These are phyloP conservation scores for Muscidifurax raptorellus DNA, from an alignment of 1,140 invertebrate species.

Conservation along the genomic window DNA sequence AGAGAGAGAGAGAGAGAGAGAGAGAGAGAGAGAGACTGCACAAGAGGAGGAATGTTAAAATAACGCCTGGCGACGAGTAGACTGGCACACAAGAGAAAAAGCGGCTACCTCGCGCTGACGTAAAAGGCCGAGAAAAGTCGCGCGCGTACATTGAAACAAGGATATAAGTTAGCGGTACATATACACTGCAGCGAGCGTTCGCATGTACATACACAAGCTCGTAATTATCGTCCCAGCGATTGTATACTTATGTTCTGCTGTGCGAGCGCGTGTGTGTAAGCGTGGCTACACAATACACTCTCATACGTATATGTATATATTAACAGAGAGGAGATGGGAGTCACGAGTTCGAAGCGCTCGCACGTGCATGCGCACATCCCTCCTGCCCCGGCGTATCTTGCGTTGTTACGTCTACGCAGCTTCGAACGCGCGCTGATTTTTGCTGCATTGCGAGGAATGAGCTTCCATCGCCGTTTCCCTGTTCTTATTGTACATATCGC, in stretches of 20 bases:
- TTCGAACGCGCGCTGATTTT: no score
- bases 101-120: background rate
- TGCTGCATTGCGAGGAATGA: no score
- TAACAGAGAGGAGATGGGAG: no score
- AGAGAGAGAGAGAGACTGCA: background rate
- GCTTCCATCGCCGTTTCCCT: no score
- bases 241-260: background rate
- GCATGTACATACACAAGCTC: background rate
- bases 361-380: no score
- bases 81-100: background rate
- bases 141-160: constrained; percentile 18
- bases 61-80: background rate
- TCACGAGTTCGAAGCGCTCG: no score
- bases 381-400: no score
- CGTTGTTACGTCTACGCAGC: no score
- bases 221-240: background rate
- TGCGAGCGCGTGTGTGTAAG: no score
- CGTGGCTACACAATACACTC: no score
- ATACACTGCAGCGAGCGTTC: background rate
- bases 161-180: constrained; percentile 34
- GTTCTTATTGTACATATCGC: no score
- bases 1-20: background rate
- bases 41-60: background rate
- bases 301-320: no score
- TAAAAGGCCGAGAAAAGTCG: background rate